Evolutionary conservation across 2,797 vertebrate species (phyloP).

Genomic region (Micromesistius poutassou): DNA sequence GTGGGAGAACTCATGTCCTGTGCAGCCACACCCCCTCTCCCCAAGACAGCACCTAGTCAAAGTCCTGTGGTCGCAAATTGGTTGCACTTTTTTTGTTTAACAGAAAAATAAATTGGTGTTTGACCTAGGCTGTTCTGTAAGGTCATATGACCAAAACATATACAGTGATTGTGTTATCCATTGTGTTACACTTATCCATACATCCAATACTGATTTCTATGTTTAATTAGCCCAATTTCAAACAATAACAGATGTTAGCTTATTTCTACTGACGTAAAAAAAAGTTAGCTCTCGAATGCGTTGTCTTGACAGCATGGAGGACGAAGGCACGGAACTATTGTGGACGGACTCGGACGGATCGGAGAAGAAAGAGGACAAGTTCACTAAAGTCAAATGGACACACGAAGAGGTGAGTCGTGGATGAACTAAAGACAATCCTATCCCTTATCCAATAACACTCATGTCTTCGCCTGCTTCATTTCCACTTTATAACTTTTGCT

Average conservation of each 20-base stretch:
- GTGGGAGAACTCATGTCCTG: background rate
- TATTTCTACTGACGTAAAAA: too few species aligned
- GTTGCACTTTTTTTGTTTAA: too few species aligned
- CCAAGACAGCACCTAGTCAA: background rate
- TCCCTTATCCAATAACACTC: background rate
- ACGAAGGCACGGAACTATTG: slow-evolving; percentile 55
- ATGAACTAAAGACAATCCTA: background rate
- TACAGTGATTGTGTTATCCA: background rate
- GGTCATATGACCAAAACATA: background rate
- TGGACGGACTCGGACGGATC: slow-evolving; percentile 73
- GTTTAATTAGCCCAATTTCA: background rate
- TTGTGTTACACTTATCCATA: background rate
- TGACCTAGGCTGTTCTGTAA: background rate
- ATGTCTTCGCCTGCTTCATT: background rate
- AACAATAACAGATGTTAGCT: background rate
- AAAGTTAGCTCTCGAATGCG: too few species aligned
- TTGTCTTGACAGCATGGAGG: slow-evolving; percentile 3
- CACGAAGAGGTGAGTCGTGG: slow-evolving; percentile 79
- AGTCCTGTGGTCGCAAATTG: too few species aligned
- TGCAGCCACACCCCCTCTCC: background rate
- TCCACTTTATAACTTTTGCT: background rate
- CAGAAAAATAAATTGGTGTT: background rate
- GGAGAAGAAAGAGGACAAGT: slow-evolving; percentile 72
- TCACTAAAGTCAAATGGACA: slow-evolving; percentile 79
- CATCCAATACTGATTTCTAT: background rate